A percentile compares a stretch with the other conserved stretches of the same genome.
These are phyloP conservation scores for Spinibarbus caldwelli DNA, from an alignment of 2,797 vertebrate genomes.

Conservation along the genomic window DNA sequence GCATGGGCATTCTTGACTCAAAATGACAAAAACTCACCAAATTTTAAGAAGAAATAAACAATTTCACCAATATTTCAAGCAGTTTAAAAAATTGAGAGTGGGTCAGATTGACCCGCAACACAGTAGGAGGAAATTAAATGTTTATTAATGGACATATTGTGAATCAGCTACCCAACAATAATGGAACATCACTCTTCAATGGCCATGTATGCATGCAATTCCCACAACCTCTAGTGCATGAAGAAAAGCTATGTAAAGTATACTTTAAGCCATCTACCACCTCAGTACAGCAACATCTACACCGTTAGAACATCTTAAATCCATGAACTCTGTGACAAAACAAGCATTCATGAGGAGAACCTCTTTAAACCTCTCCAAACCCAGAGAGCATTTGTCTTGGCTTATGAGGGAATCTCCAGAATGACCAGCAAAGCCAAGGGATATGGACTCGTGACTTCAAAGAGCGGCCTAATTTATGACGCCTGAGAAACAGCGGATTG, in stretches of 20 bases:
- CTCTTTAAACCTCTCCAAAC: constrained; percentile 10
- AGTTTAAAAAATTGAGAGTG: not conserved
- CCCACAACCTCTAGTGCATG: not conserved
- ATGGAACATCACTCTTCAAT: no score
- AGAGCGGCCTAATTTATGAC: constrained; percentile 52
- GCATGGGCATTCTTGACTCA: not conserved
- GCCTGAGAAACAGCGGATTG: constrained; percentile 21
- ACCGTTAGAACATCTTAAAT: not conserved
- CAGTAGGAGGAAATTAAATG: not conserved
- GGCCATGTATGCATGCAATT: not conserved
- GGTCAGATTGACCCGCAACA: not conserved
- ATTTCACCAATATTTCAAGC: not conserved
- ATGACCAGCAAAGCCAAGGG: constrained; percentile 9
- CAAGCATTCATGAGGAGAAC: constrained; percentile 28
- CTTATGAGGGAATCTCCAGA: constrained; percentile 22
- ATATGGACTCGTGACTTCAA: constrained; percentile 58
- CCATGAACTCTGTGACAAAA: constrained; percentile 35
- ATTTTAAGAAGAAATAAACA: not conserved
- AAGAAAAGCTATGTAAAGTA: not conserved
- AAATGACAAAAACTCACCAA: not conserved
- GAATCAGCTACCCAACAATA: not conserved
- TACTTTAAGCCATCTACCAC: no score
- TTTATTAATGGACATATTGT: not conserved
- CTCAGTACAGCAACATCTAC: not conserved
- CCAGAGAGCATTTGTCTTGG: constrained; percentile 37